Percentiles rank a stretch among this genome's conserved stretches.
phyloP scores from a whole-genome alignment of 2,888 invertebrate species.

The Calameuta filiformis region DNA sequence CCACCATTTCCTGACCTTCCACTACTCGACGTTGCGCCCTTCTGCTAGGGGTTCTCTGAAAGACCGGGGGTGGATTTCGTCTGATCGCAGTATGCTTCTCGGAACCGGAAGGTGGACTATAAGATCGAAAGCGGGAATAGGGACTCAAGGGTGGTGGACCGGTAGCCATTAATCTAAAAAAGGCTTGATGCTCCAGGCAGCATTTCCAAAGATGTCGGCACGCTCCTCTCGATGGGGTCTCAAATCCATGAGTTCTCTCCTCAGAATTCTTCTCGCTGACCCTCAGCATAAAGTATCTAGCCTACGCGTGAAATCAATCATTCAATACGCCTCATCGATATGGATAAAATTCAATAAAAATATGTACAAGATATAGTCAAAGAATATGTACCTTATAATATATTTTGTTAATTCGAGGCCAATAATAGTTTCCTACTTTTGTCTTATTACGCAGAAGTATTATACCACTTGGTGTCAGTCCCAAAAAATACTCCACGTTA shows the following conservation, averaged over 20 bases:
- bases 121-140: slow-evolving; percentile 63
- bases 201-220: slow-evolving; percentile 97
- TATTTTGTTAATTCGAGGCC: slow-evolving; percentile 97
- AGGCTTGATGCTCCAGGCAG: slow-evolving; percentile 95
- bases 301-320: slow-evolving; percentile 58
- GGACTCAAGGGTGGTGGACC: slow-evolving; percentile 66
- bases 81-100: slow-evolving; percentile 65
- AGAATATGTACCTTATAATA: slow-evolving; percentile 78
- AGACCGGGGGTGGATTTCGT: slow-evolving; percentile 75
- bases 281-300: slow-evolving; percentile 94
- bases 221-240: slow-evolving; percentile 89
- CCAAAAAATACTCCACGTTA: slow-evolving; percentile 95
- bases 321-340: not conserved
- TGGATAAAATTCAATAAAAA: not conserved
- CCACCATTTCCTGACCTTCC: slow-evolving; percentile 69
- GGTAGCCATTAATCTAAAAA: slow-evolving; percentile 85
- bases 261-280: slow-evolving; percentile 97
- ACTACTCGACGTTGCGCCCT: slow-evolving; percentile 78
- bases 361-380: not conserved
- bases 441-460: slow-evolving; percentile 94
- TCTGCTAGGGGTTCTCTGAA: slow-evolving; percentile 82
- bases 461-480: slow-evolving; percentile 94
- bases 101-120: slow-evolving; percentile 57
- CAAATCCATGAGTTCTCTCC: slow-evolving; percentile 96
- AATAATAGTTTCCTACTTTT: slow-evolving; percentile 97